These are phyloP conservation scores for Torymus tubicola DNA, from an alignment of 2,888 invertebrate genomes.

Conservation along the genomic window DNA sequence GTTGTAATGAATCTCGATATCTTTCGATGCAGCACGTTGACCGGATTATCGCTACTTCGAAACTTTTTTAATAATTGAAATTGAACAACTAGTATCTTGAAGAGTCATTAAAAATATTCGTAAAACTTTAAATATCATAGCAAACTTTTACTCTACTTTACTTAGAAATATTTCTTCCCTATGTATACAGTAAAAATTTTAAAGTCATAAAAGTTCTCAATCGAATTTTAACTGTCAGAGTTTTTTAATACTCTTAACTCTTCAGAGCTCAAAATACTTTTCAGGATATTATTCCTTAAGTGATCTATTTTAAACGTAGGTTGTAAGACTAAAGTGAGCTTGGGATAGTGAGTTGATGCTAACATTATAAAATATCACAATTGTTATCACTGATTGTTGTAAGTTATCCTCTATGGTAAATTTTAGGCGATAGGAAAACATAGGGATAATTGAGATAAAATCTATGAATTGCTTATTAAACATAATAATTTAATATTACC, in stretches of 20 bases:
- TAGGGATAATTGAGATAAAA: no score
- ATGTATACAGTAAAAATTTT: neutral
- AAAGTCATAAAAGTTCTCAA: slow-evolving; percentile 19
- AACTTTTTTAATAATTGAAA: slow-evolving; percentile 46
- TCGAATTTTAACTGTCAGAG: slow-evolving; percentile 13
- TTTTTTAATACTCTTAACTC: slow-evolving; percentile 11
- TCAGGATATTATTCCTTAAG: neutral
- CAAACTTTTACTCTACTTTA: slow-evolving; percentile 1
- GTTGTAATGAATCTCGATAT: slow-evolving; percentile 3
- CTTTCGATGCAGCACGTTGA: neutral
- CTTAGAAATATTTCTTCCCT: slow-evolving; percentile 10
- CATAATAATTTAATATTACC: no score
- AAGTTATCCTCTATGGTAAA: no score
- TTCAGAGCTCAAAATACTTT: neutral
- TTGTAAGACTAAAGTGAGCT: no score
- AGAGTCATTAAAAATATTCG: slow-evolving; percentile 36
- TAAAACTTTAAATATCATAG: slow-evolving; percentile 42
- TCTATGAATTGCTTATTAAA: no score
- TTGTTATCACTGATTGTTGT: no score
- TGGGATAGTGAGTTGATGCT: no score
- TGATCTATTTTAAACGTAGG: neutral
- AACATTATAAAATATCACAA: no score
- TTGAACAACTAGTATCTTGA: slow-evolving; percentile 23
- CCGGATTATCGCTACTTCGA: slow-evolving; percentile 24
- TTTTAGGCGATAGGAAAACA: no score